Percentiles rank a stretch among this genome's conserved stretches.
phyloP scores from a whole-genome alignment of 2,113 vertebrate genomes.

The Rynchops niger region DNA sequence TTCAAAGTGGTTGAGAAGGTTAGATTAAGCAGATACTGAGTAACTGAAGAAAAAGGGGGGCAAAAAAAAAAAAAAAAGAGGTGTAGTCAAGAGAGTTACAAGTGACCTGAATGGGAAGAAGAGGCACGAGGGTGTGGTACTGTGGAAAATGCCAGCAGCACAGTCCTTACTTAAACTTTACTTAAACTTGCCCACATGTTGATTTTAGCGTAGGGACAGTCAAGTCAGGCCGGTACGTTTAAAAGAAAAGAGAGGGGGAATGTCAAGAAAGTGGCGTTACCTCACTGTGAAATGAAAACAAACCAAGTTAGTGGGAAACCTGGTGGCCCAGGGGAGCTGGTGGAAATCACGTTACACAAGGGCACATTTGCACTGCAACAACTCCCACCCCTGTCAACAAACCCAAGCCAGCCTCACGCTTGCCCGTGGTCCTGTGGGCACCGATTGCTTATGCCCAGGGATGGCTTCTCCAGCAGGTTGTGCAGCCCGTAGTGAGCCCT shows the following conservation, averaged over 20 bases:
- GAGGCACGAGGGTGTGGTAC: conserved; percentile 23
- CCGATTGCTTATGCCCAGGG: no score
- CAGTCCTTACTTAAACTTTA: conserved; percentile 43
- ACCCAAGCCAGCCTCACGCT: accelerated
- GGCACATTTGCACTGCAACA: neutral
- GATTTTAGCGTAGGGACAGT: neutral
- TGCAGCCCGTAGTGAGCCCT: accelerated
- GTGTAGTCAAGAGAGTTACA: neutral
- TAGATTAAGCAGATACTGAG: neutral
- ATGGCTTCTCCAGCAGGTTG: neutral
- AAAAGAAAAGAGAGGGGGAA: neutral
- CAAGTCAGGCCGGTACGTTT: neutral
- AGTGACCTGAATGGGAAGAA: neutral
- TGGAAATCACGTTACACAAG: neutral
- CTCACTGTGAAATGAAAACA: neutral
- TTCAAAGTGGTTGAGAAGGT: neutral
- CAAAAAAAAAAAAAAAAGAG: neutral
- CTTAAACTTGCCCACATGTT: neutral
- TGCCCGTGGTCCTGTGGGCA: accelerated
- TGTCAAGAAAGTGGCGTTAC: neutral
- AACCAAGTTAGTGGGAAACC: neutral
- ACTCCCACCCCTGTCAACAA: neutral
- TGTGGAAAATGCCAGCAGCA: neutral
- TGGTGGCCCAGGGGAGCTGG: neutral
- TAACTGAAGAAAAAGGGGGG: neutral